Evolutionary conservation across 2,113 vertebrate genomes (phyloP).

Genomic region (Heterochromis multidens): DNA sequence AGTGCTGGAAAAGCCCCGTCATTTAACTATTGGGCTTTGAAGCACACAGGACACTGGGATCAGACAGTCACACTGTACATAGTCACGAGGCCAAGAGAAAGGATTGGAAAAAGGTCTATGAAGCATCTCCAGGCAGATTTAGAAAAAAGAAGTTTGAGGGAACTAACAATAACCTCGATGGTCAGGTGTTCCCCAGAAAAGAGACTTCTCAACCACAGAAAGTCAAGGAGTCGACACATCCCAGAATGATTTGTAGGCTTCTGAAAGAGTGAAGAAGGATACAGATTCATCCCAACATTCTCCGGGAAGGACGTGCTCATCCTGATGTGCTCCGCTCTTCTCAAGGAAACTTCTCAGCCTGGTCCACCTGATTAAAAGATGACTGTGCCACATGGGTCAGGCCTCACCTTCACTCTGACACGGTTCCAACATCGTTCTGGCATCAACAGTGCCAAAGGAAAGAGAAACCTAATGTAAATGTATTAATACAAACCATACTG

Average conservation of each 20-base stretch:
- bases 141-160: background rate
- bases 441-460: constrained; percentile 68
- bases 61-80: constrained; percentile 36
- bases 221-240: background rate
- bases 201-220: background rate
- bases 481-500: constrained; percentile 61
- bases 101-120: background rate
- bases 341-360: constrained; percentile 8
- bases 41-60: constrained; percentile 16
- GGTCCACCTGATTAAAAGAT: background rate
- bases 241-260: background rate
- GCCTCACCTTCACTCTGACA: constrained; percentile 1
- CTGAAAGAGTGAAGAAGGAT: background rate
- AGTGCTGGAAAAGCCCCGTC: background rate
- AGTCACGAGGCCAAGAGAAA: background rate
- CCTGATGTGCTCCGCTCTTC: background rate
- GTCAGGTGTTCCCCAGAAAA: background rate
- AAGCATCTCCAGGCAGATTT: background rate
- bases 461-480: constrained; percentile 52
- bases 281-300: background rate
- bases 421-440: constrained; percentile 36
- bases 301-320: background rate
- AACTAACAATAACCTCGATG: background rate
- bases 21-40: background rate
- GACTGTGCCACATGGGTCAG: constrained; percentile 39